Evolutionary conservation across 2,797 vertebrate genomes (phyloP).

Genomic region (Coracias cyanogaster): DNA sequence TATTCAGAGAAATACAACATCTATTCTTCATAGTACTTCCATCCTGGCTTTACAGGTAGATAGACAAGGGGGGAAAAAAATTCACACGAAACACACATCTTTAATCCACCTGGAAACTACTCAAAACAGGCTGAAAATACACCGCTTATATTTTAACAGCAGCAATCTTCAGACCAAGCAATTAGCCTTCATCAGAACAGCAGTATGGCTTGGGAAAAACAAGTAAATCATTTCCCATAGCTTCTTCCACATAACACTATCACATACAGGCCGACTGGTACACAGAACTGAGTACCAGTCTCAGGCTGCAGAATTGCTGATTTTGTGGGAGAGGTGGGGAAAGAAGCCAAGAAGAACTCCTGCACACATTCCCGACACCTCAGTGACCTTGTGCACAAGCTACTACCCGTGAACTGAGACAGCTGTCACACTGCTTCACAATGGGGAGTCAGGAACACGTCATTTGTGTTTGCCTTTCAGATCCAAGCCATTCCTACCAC

Average conservation of each 20-base stretch:
- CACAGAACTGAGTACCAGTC: not conserved
- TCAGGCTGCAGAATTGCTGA: not conserved
- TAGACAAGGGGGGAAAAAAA: not conserved
- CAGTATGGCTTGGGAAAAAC: not conserved
- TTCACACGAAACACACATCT: not conserved
- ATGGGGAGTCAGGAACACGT: not conserved
- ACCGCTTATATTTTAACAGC: not conserved
- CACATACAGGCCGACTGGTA: not conserved
- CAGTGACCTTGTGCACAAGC: not conserved
- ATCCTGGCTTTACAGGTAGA: not conserved
- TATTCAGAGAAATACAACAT: not conserved
- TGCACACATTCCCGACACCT: not conserved
- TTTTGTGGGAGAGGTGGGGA: not conserved
- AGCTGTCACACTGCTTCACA: not conserved
- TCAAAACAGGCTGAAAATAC: not conserved
- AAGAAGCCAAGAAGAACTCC: not conserved
- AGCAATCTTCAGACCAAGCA: not conserved
- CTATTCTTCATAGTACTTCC: not conserved
- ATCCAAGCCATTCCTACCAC: not conserved
- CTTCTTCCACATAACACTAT: not conserved
- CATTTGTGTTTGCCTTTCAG: not conserved
- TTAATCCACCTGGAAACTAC: not conserved
- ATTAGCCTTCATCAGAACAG: not conserved
- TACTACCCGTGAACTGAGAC: not conserved
- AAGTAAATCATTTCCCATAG: not conserved